A percentile compares a stretch with the other conserved stretches of the same genome.
Conservation (phyloP, 2,888 invertebrate species). For the Erynnis tages region DNA sequence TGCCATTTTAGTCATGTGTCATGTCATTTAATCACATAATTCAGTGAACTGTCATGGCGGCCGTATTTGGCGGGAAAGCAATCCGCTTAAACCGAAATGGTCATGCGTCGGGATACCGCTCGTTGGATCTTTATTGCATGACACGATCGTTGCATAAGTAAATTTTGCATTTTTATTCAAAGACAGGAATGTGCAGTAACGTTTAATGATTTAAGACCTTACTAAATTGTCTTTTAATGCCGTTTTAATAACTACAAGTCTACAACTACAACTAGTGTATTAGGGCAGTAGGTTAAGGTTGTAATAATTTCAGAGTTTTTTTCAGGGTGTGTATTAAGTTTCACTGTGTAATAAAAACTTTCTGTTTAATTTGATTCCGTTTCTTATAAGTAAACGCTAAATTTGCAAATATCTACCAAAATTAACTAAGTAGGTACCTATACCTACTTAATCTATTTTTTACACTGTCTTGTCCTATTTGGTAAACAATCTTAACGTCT, state of each 20-base stretch:
- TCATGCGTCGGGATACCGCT: slow-evolving; percentile 59
- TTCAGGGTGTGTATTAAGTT: background rate
- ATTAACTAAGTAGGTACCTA: no score
- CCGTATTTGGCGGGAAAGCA: slow-evolving; percentile 81
- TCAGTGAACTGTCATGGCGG: slow-evolving; percentile 73
- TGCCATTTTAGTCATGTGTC: slow-evolving; percentile 54
- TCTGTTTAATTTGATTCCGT: background rate
- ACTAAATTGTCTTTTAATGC: slow-evolving; percentile 13
- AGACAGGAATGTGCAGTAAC: slow-evolving; percentile 24
- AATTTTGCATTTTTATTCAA: slow-evolving; percentile 43
- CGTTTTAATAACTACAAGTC: slow-evolving; percentile 6
- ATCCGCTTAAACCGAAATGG: slow-evolving; percentile 74
- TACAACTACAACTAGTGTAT: slow-evolving; percentile 2
- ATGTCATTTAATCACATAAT: slow-evolving; percentile 75
- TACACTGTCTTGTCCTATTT: no score
- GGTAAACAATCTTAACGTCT: no score
- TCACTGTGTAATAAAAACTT: background rate
- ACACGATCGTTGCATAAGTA: slow-evolving; percentile 51
- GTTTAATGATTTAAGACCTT: slow-evolving; percentile 24
- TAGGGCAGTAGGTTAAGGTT: slow-evolving; percentile 1
- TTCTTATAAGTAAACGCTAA: no score
- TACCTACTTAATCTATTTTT: no score
- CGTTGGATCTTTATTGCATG: slow-evolving; percentile 71
- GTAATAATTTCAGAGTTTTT: background rate
- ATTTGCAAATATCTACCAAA: no score